phyloP scores from a whole-genome alignment of 1,140 invertebrate species.

The Drosophila ambigua region DNA sequence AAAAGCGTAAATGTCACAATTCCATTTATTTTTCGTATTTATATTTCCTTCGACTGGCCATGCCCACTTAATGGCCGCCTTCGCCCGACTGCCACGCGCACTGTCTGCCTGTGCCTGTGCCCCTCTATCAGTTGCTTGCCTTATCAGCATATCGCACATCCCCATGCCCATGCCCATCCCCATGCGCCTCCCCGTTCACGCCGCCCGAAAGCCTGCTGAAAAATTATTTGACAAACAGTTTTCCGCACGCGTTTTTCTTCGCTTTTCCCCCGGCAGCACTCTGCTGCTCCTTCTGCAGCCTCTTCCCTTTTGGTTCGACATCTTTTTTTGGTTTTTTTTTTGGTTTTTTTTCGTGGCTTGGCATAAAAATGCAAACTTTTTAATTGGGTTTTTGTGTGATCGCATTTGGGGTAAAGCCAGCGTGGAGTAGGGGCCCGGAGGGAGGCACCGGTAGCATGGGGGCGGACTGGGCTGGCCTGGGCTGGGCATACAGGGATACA shows the following conservation, averaged over 20 bases:
- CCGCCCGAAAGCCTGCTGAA: conserved; percentile 43
- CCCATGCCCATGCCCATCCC: not conserved
- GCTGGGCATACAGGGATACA: not conserved
- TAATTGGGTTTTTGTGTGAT: conserved; percentile 80
- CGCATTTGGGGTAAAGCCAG: conserved; percentile 49
- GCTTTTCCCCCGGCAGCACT: not conserved
- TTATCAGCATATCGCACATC: conserved; percentile 36
- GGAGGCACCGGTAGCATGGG: not conserved
- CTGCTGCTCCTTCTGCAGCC: not conserved
- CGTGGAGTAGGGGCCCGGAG: not conserved
- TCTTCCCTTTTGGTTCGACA: conserved; percentile 19
- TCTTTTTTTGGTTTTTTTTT: conserved; percentile 16
- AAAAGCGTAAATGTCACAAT: conserved; percentile 80
- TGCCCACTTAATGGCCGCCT: conserved; percentile 28
- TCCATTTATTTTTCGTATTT: conserved; percentile 79
- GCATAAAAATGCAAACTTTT: conserved; percentile 82
- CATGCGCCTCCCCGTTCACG: not conserved
- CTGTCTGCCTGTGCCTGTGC: conserved; percentile 16
- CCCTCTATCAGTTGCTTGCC: conserved; percentile 45
- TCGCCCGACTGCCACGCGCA: conserved; percentile 19
- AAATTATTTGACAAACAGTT: conserved; percentile 82
- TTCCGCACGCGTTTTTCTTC: conserved; percentile 63
- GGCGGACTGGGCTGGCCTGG: too few relatives aligned
- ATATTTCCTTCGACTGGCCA: conserved; percentile 70
- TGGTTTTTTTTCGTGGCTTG: not conserved